Base-by-base conservation (phyloP, 2,888 invertebrate species). In the Ochropacha duplaris region DNA sequence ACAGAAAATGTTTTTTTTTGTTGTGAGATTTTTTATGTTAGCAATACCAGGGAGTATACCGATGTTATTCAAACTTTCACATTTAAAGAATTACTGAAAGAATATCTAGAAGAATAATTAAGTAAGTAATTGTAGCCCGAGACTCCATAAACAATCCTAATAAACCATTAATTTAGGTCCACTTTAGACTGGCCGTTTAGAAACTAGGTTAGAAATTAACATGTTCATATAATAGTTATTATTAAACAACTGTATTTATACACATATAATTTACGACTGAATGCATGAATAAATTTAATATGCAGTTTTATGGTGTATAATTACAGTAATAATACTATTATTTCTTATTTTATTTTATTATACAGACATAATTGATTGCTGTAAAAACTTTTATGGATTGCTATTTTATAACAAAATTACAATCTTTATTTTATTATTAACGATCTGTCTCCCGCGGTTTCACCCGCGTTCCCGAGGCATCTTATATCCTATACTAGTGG, bases 221-320 rank as follows among this genome's bases (percentile, higher is more conserved):
- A 44, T 44, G 44, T 44, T 44, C 19, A 44, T 44, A 44, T 19
- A 19, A 51, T 51, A 51, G 28, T 28, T 28, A 28, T 51, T 28
- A 28, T 16, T 19, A n/a, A 28, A 51, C 16, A 28, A 14, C 19
- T 28, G 50, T 26, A n/a, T 28, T 16, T 26, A 28, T 51, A 51
- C 26, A 51, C 28, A 28, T 28, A 28, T 51, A 19, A 71, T 69
- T 66, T 62, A 70, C 61, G 64, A 66, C 54, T 56, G 50, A 49
- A 65, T 67, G 59, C 69, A 66, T 64, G 57, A 57, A 63, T 64
- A 66, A 28, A 66, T 69, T 69, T 59, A 56, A 65, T 67, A 69
- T 64, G 66, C 61, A 55, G 64, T 61, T 71, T 71, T 71, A 71
- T 71, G 58, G 61, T 64, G 56, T 57, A 68, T 71, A 71, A 71